Base-by-base conservation (phyloP, 2,888 invertebrate genomes). In the Pyrrhia umbra region DNA sequence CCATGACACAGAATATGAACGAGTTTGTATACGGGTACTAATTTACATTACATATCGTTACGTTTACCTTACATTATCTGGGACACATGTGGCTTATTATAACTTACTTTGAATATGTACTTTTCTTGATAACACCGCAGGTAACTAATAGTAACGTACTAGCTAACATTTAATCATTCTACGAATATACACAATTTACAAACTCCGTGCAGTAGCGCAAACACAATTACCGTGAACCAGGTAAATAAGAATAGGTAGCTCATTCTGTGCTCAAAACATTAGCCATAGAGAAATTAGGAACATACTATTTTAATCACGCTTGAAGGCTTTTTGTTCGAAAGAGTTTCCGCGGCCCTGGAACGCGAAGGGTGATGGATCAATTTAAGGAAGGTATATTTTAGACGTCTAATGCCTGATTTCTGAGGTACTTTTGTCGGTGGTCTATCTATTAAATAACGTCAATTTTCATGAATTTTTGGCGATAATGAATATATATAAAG, bases 1-100 rank as follows among this genome's bases (percentile, higher is more conserved):
- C 92, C 92, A 69, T 94, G 93, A 94, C 93, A 93, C 88, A 92
- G 88, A 88, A 91, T 89, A 84, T 64, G 86, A 90, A 92, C 91
- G 65, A 81, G 91, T 91, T 88, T 83, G 82, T 78, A 83, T 85
- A 85, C 85, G 77, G 80, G 77, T 75, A 74, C 82, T 81, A n/a
- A n/a, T n/a, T 81, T 75, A 70, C 77, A 79, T 77, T 72, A 54
- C n/a, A n/a, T n/a, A n/a, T 68, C 49, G 50, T 80, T 73, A 82
- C 74, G 76, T 79, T 75, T 78, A 76, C 63, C 68, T 63, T 80
- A 76, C 72, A 74, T 68, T 78, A 88, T 82, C 82, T 90, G 75
- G 91, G 84, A 65, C 91, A 91, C 90, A 87, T 88, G 79, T 90
- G 88, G 76, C 75, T 65, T 67, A 68, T 77, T 78, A 75, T 75